Evolutionary conservation across 2,113 vertebrate genomes (phyloP).

Genomic region (Zosterops borbonicus): DNA sequence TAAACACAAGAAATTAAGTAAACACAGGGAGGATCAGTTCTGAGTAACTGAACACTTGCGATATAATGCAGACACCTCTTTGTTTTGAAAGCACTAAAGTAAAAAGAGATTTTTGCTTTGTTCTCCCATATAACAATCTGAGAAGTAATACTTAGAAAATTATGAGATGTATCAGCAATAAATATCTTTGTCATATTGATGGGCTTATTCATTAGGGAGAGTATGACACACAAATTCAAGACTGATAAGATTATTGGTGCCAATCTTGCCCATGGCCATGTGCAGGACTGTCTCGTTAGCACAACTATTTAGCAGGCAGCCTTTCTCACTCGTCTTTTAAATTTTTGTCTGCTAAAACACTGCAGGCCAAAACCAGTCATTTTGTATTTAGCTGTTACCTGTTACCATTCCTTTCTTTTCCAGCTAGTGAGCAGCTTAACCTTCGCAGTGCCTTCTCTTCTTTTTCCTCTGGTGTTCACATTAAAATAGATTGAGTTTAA

Average conservation of each 20-base stretch:
- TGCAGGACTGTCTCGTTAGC: not conserved
- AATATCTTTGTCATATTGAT: not conserved
- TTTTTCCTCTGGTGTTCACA: not conserved
- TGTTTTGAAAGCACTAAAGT: not conserved
- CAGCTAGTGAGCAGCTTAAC: not conserved
- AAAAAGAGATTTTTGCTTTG: not conserved
- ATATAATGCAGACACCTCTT: not conserved
- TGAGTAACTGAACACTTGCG: not conserved
- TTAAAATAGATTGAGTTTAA: not conserved
- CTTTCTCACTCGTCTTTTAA: not conserved
- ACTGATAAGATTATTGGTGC: not conserved
- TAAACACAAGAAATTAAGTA: not conserved
- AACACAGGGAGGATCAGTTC: not conserved
- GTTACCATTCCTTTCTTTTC: not conserved
- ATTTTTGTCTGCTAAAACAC: not conserved
- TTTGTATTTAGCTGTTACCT: constrained; percentile 40
- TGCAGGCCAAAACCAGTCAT: constrained; percentile 5
- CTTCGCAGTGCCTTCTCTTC: not conserved
- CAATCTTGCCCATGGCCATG: not conserved
- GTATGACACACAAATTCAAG: not conserved
- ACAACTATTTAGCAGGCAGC: not conserved
- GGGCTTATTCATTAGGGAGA: not conserved
- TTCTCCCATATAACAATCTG: not conserved
- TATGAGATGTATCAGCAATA: not conserved
- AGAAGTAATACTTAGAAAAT: not conserved